phyloP scores from a whole-genome alignment of 1,140 invertebrate genomes.

The Megathymus violae region DNA sequence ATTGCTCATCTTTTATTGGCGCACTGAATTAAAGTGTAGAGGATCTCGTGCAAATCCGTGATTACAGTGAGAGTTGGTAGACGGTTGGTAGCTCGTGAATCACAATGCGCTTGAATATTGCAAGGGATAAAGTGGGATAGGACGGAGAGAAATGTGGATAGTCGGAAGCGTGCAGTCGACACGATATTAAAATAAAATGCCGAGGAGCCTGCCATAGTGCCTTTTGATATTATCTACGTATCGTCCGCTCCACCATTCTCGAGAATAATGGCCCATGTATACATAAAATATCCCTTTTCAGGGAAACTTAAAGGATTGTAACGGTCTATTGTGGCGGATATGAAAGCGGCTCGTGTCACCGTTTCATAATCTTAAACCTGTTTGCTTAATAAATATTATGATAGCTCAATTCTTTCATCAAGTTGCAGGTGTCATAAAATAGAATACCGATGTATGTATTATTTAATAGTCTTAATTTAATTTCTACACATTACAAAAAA shows the following conservation, averaged over 20 bases:
- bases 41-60: slow-evolving; percentile 60
- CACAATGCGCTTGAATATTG: slow-evolving; percentile 69
- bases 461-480: no score
- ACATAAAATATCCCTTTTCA: slow-evolving; percentile 25
- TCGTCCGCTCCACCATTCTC: slow-evolving; percentile 48
- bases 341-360: slow-evolving; percentile 14
- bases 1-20: slow-evolving; percentile 41
- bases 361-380: slow-evolving; percentile 13
- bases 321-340: slow-evolving; percentile 21
- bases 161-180: slow-evolving; percentile 63
- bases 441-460: no score
- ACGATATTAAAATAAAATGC: slow-evolving; percentile 73
- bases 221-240: slow-evolving; percentile 54
- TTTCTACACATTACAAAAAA: no score
- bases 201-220: slow-evolving; percentile 41
- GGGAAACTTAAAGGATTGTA: slow-evolving; percentile 21
- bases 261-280: slow-evolving; percentile 29
- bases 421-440: neutral
- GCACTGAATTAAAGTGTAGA: slow-evolving; percentile 54
- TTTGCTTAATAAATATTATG: neutral
- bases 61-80: slow-evolving; percentile 63
- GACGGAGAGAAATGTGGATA: slow-evolving; percentile 54
- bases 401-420: no score
- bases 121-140: slow-evolving; percentile 54
- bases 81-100: slow-evolving; percentile 67